Base-by-base conservation (phyloP, 2,113 vertebrate species). In the Cettia cetti region DNA sequence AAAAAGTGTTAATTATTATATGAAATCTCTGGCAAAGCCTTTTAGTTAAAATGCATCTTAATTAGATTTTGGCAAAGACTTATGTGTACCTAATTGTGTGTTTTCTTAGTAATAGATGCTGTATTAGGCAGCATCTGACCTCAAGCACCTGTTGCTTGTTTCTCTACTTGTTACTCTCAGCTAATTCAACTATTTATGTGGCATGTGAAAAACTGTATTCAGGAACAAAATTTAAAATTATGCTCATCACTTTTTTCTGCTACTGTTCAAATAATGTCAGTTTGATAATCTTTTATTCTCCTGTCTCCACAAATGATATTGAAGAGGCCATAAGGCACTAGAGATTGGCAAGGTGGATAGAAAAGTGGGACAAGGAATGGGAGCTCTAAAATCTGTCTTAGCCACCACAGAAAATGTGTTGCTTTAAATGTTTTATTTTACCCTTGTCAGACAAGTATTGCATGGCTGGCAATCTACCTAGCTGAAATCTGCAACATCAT, bases 81-180 rank as follows among this genome's bases (percentile, higher is more conserved):
- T 45, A 30, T 0, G 0, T 50, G 21, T 54, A 49, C 37, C 15
- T 65, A 16, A 3, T 5, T 66, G 11, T 23, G 9, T 3, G 2
- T 0, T 39, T 37, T 81, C 69, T 83, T 22, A 45, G 11, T 70
- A 70, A 37, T 30, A 59, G 33, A 3, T 75, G 10, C 8, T 53
- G 7, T 39, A 42, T 47, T 33, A 78, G 37, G 5, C 3, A 66
- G 35, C 15, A 50, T 79, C 39, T 82, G 27, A 68, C 15, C 19
- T 68, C 40, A 69, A 53, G 22, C 13, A 3, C 16, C 26, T 13
- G 3, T 35, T 78, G 6, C 39, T 70, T 69, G 6, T 70, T 84
- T 65, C 47, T 66, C n/a, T 56, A 2, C 18, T 42, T 50, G 22
- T 12, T 80, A 15, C 15, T 77, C 76, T 69, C 23, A 61, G 31